phyloP scores from a whole-genome alignment of 1,140 invertebrate genomes.

The Chlorops oryzae region DNA sequence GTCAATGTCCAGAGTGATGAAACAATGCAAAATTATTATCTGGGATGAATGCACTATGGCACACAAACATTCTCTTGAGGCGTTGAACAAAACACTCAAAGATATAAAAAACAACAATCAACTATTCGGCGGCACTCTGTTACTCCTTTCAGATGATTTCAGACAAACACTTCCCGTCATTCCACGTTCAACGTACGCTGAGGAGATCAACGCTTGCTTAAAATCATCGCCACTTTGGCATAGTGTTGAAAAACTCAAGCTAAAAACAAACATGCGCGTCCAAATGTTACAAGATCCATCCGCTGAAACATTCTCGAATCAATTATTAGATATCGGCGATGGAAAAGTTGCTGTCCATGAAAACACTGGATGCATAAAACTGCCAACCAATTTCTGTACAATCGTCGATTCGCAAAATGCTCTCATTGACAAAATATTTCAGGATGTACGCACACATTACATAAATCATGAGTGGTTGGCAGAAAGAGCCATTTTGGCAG shows the following conservation, averaged over 20 bases:
- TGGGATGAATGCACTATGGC: too few relatives aligned
- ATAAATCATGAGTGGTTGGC: constrained; percentile 10
- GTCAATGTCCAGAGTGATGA: constrained; percentile 3
- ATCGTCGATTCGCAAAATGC: constrained; percentile 1
- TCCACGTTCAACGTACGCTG: constrained; percentile 23
- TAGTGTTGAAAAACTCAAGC: constrained; percentile 34
- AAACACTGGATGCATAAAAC: constrained; percentile 17
- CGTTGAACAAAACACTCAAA: constrained; percentile 6
- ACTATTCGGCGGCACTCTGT: constrained; percentile 12
- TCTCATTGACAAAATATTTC: constrained; percentile 6
- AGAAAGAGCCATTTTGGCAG: constrained; percentile 6
- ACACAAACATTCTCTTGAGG: constrained; percentile 9
- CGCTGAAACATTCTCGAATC: constrained; percentile 25
- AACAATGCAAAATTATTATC: constrained; percentile 4
- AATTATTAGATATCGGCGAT: constrained; percentile 20
- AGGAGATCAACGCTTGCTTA: constrained; percentile 48
- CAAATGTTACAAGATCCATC: constrained; percentile 29
- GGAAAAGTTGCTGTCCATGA: constrained; percentile 18
- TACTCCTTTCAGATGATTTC: constrained; percentile 12
- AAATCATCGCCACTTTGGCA: constrained; percentile 47
- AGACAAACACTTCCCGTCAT: constrained; percentile 13
- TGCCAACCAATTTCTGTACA: constrained; percentile 15
- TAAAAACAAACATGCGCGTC: constrained; percentile 41
- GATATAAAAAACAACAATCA: constrained; percentile 13
- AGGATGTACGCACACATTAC: constrained; percentile 4